Conservation (phyloP, 2,113 vertebrate species). For the Xiphophorus hellerii region DNA sequence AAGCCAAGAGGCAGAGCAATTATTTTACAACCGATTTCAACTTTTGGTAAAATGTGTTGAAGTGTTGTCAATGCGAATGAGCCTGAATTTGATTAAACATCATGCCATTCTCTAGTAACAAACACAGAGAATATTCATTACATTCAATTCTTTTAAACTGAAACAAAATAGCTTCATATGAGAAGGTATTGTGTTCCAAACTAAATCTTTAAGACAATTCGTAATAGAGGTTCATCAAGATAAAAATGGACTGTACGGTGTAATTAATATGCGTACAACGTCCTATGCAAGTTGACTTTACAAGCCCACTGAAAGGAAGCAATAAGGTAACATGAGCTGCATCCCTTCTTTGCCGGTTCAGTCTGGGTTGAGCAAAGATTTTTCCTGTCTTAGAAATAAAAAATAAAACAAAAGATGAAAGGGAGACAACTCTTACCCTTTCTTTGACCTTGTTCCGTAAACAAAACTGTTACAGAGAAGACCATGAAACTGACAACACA, state of each 20-base stretch:
- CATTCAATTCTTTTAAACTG: constrained; percentile 41
- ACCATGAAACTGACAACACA: not conserved
- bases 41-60: constrained; percentile 5
- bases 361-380: constrained; percentile 24
- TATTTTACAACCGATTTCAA: not conserved
- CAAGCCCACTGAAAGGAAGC: not conserved
- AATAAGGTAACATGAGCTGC: constrained; percentile 13
- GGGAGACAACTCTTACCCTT: not conserved
- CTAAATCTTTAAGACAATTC: not conserved
- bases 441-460: not conserved
- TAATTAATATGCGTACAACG: not conserved
- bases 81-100: constrained; percentile 15
- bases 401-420: no score
- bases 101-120: constrained; percentile 34
- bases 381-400: no score
- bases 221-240: not conserved
- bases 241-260: not conserved
- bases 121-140: constrained; percentile 25
- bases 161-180: constrained; percentile 33
- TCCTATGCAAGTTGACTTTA: not conserved
- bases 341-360: constrained; percentile 10
- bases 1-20: not conserved
- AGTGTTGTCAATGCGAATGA: not conserved
- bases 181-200: not conserved
- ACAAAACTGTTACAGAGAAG: not conserved